phyloP scores from a whole-genome alignment of 2,888 invertebrate genomes.

The Hemaris fuciformis region DNA sequence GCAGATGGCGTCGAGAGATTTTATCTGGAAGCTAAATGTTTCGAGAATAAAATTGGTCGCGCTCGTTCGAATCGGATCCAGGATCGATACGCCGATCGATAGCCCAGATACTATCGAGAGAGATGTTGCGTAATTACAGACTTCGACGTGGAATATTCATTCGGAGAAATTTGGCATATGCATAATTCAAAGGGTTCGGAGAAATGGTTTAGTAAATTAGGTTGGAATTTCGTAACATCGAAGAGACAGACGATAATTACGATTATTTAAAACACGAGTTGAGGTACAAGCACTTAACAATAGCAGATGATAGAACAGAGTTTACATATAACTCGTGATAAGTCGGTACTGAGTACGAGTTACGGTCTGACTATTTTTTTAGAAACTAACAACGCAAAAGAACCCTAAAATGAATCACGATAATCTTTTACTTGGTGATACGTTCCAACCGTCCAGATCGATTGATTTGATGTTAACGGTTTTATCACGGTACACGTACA shows the following conservation, averaged over 20 bases:
- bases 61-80: conserved; percentile 66
- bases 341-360: no score
- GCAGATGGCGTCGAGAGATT: conserved; percentile 51
- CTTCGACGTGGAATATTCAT: conserved; percentile 47
- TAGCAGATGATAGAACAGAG: no score
- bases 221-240: background rate
- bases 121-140: conserved; percentile 73
- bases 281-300: no score
- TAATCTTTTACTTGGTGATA: no score
- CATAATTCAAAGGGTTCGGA: conserved; percentile 43
- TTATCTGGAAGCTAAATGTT: conserved; percentile 74
- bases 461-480: no score
- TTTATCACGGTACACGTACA: no score
- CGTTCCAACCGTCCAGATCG: no score
- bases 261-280: background rate
- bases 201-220: background rate
- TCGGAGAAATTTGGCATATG: conserved; percentile 52
- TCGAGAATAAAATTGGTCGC: conserved; percentile 78
- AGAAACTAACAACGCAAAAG: no score
- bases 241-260: background rate
- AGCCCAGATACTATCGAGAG: conserved; percentile 57
- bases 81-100: conserved; percentile 57
- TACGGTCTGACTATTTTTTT: no score
- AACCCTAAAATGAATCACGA: no score
- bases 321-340: no score